These are phyloP conservation scores for Ectobius pallidus DNA, from an alignment of 2,888 invertebrate genomes.

Conservation along the genomic window DNA sequence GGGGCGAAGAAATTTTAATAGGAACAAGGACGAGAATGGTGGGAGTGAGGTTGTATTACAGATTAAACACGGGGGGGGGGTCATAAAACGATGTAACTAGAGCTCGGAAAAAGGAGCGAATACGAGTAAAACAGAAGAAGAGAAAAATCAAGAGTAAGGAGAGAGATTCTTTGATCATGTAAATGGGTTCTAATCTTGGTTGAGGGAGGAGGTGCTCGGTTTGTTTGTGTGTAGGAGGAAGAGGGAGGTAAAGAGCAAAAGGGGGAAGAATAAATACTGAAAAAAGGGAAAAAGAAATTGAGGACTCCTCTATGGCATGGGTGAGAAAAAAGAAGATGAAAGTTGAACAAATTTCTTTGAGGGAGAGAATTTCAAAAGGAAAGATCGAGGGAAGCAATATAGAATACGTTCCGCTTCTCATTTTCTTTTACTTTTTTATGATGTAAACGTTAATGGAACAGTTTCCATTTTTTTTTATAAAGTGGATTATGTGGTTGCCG, in stretches of 20 bases:
- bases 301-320: not conserved
- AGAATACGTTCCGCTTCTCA: constrained; percentile 13
- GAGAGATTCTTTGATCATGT: constrained; percentile 37
- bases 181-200: constrained; percentile 38
- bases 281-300: constrained; percentile 23
- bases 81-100: not conserved
- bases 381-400: constrained; percentile 9
- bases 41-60: constrained; percentile 27
- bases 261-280: constrained; percentile 20
- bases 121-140: constrained; percentile 12
- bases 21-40: constrained; percentile 16
- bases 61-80: constrained; percentile 38
- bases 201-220: constrained; percentile 16
- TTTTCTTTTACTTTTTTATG: constrained; percentile 6
- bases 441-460: constrained; percentile 20
- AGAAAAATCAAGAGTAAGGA: constrained; percentile 26
- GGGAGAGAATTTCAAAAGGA: constrained; percentile 19
- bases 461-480: constrained; percentile 7
- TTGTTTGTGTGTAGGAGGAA: constrained; percentile 29
- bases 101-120: not conserved
- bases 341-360: constrained; percentile 27
- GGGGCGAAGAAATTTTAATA: constrained; percentile 28
- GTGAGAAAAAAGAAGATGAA: constrained; percentile 15
- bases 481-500: not conserved
- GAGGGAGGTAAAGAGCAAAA: constrained; percentile 8